phyloP scores from a whole-genome alignment of 2,113 vertebrate species.

The Hippocampus comes region DNA sequence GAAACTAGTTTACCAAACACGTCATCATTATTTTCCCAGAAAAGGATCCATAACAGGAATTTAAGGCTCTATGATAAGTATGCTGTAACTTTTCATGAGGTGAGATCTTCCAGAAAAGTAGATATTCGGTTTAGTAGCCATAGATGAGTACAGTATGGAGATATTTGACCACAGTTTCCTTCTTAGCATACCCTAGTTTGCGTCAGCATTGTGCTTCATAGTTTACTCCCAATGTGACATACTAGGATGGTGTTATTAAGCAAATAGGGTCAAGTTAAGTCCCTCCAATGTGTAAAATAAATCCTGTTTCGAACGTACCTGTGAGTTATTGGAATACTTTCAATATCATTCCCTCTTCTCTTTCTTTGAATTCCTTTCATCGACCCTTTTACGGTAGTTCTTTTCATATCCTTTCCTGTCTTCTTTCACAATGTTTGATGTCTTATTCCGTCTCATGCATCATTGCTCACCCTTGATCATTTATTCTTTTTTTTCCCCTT shows the following conservation, averaged over 20 bases:
- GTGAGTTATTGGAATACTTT: background rate
- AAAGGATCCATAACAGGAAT: slow-evolving; percentile 68
- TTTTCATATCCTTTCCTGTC: slow-evolving; percentile 7
- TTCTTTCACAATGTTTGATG: slow-evolving; percentile 37
- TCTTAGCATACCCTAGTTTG: background rate
- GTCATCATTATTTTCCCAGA: slow-evolving; percentile 54
- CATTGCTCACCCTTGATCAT: slow-evolving; percentile 40
- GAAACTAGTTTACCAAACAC: background rate
- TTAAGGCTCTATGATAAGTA: slow-evolving; percentile 71
- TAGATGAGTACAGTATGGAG: background rate
- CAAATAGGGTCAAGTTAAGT: background rate
- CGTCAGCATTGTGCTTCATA: background rate
- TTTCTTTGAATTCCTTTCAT: slow-evolving; percentile 15
- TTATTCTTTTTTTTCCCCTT: slow-evolving; percentile 50
- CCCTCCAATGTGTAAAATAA: background rate
- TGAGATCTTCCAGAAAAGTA: slow-evolving; percentile 59
- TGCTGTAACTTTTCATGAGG: slow-evolving; percentile 72
- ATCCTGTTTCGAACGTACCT: background rate
- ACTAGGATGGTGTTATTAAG: background rate
- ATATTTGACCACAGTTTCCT: background rate
- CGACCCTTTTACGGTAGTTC: background rate
- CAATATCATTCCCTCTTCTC: background rate
- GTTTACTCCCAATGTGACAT: background rate
- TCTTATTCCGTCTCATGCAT: slow-evolving; percentile 31
- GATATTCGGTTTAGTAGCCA: background rate